These are phyloP conservation scores for Yponomeuta evonymella DNA, from an alignment of 2,888 invertebrate species.

Conservation along the genomic window DNA sequence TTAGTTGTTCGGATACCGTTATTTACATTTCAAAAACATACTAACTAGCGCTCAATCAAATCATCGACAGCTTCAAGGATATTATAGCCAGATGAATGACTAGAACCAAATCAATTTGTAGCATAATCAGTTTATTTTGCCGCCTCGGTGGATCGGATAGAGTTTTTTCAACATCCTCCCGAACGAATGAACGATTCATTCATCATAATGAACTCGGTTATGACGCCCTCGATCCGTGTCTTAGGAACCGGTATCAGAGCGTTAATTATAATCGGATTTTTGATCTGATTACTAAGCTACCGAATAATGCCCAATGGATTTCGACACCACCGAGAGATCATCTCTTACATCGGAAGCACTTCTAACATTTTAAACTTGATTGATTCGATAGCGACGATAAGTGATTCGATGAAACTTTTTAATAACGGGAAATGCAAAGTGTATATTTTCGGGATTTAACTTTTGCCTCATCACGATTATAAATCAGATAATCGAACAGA, in stretches of 20 bases:
- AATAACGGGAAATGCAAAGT: conserved; percentile 6
- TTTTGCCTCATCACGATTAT: conserved; percentile 6
- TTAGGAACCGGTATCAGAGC: conserved; percentile 56
- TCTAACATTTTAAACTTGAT: conserved; percentile 34
- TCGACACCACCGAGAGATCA: conserved; percentile 48
- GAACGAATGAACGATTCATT: conserved; percentile 68
- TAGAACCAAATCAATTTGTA: conserved; percentile 47
- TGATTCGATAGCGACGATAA: conserved; percentile 46
- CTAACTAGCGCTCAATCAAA: conserved; percentile 1
- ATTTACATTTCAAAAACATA: background rate
- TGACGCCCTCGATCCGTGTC: conserved; percentile 53
- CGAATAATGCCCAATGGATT: conserved; percentile 50
- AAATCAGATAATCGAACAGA: conserved; percentile 34
- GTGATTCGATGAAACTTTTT: conserved; percentile 2
- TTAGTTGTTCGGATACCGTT: background rate
- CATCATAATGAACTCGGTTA: conserved; percentile 63
- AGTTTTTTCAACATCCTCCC: conserved; percentile 42
- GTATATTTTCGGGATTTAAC: conserved; percentile 5
- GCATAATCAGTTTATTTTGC: conserved; percentile 52
- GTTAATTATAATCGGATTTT: conserved; percentile 68
- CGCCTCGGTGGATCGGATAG: conserved; percentile 39
- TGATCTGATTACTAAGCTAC: conserved; percentile 66
- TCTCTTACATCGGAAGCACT: conserved; percentile 59
- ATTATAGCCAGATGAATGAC: conserved; percentile 32
- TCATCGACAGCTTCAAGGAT: conserved; percentile 11